Evolutionary conservation across 2,113 vertebrate species (phyloP).

Genomic region (Emydura subglobosa): DNA sequence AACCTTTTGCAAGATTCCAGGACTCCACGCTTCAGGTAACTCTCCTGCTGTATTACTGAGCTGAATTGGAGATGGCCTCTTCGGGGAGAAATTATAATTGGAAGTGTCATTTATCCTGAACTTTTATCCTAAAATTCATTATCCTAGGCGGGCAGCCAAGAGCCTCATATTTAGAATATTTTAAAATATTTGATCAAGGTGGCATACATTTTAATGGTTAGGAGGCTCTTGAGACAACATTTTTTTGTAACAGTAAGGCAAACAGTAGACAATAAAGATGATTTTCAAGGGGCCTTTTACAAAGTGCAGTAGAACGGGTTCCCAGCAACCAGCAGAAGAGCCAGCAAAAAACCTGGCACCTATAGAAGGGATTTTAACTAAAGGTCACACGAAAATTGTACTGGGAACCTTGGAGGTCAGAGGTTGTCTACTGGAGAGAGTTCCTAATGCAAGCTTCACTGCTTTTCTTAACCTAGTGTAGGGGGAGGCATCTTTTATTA

Average conservation of each 20-base stretch:
- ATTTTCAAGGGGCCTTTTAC: not conserved
- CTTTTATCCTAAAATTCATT: slow-evolving; percentile 68
- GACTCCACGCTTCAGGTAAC: slow-evolving; percentile 5
- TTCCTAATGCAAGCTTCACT: not conserved
- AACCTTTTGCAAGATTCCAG: slow-evolving; percentile 61
- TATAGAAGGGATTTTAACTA: not conserved
- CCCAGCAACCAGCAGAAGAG: not conserved
- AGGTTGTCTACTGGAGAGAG: not conserved
- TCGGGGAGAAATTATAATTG: slow-evolving; percentile 76
- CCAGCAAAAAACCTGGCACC: not conserved
- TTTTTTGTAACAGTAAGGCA: not conserved
- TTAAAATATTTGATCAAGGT: slow-evolving; percentile 64
- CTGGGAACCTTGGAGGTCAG: not conserved
- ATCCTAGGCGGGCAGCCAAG: slow-evolving; percentile 68
- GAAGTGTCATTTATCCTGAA: slow-evolving; percentile 76
- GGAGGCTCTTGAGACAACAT: slow-evolving; percentile 55
- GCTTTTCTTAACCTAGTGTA: not conserved
- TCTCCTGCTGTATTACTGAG: slow-evolving; percentile 35
- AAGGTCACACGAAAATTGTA: not conserved
- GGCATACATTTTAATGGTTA: slow-evolving; percentile 68
- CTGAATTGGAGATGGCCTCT: slow-evolving; percentile 58
- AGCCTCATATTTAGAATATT: slow-evolving; percentile 66
- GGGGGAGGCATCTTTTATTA: too few relatives aligned
- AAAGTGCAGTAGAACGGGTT: not conserved
- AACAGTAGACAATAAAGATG: slow-evolving; percentile 31